Evolutionary conservation across 2,113 vertebrate genomes (phyloP).

Genomic region (Tympanuchus pallidicinctus): DNA sequence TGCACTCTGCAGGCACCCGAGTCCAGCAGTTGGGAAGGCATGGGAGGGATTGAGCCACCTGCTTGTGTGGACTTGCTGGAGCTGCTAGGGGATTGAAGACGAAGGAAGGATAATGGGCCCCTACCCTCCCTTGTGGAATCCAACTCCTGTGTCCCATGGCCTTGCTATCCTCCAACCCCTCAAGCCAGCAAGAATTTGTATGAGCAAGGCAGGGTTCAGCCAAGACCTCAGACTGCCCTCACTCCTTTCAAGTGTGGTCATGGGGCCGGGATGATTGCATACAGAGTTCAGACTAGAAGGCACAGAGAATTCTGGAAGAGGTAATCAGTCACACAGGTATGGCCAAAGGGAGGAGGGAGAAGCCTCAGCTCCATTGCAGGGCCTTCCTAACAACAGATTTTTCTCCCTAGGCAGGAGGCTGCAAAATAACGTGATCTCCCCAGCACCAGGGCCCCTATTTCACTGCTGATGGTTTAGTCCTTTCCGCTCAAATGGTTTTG

Average conservation of each 20-base stretch:
- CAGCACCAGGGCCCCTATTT: neutral
- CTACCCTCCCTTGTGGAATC: neutral
- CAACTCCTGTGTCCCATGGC: neutral
- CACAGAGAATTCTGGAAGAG: neutral
- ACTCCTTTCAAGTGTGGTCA: neutral
- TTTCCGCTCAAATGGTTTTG: neutral
- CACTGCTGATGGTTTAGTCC: constrained; percentile 10
- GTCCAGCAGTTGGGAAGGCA: neutral
- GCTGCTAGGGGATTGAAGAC: neutral
- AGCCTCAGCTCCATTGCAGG: neutral
- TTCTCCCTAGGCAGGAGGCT: neutral
- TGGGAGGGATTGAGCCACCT: neutral
- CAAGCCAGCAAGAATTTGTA: fast-evolving
- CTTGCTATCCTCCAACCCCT: fast-evolving
- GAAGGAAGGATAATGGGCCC: neutral
- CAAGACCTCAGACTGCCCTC: neutral
- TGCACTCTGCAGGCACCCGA: neutral
- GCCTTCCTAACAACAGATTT: constrained; percentile 27
- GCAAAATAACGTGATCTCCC: constrained; percentile 17
- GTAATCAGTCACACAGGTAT: neutral
- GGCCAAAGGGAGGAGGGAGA: neutral
- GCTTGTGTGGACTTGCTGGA: neutral
- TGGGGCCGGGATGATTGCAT: fast-evolving
- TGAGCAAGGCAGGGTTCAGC: neutral
- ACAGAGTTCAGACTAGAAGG: neutral